phyloP scores from a whole-genome alignment of 1,140 invertebrate species.

The Lanistes nyassanus region DNA sequence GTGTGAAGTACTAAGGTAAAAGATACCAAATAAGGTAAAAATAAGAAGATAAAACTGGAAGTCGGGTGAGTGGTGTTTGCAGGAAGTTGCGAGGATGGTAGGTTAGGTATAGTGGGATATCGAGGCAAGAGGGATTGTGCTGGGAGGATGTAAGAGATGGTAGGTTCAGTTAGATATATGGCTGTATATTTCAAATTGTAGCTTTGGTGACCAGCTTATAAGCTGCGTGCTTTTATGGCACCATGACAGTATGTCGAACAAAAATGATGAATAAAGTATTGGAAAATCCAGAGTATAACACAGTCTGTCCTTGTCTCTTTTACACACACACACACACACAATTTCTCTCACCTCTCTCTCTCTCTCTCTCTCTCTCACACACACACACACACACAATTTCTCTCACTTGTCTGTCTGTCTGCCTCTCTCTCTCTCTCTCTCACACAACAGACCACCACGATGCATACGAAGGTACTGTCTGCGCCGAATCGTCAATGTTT shows the following conservation, averaged over 20 bases:
- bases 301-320: background rate
- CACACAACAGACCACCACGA: too few species aligned
- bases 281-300: background rate
- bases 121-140: background rate
- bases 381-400: too few species aligned
- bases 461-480: too few species aligned
- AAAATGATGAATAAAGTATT: background rate
- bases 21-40: too few species aligned
- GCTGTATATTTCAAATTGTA: background rate
- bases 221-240: too few species aligned
- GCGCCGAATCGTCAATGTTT: too few species aligned
- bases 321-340: too few species aligned
- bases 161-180: background rate
- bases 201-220: background rate
- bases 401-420: too few species aligned
- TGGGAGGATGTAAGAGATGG: background rate
- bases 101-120: constrained; percentile 11
- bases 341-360: constrained; percentile 1
- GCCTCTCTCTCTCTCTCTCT: background rate
- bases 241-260: background rate
- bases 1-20: too few species aligned
- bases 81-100: too few species aligned
- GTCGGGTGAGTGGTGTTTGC: too few species aligned
- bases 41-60: too few species aligned
- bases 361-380: background rate